Conservation (phyloP, 2,888 invertebrate species). For the Fragum fragum region DNA sequence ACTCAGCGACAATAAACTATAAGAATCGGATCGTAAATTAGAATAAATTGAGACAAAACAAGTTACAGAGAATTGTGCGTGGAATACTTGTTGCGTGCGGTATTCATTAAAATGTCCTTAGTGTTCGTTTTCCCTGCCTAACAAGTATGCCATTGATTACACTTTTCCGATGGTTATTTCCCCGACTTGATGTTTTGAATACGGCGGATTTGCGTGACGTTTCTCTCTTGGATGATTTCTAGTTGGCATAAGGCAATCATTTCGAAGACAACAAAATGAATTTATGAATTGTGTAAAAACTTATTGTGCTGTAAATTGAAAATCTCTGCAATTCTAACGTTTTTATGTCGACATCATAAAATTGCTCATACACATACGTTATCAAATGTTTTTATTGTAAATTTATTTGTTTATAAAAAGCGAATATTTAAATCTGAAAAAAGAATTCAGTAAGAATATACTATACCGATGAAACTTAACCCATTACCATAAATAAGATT, state of each 20-base stretch:
- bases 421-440: too few species aligned
- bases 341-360: too few species aligned
- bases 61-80: background rate
- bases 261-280: background rate
- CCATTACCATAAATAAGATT: too few species aligned
- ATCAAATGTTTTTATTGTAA: too few species aligned
- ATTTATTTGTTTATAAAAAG: too few species aligned
- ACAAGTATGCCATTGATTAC: conserved; percentile 14
- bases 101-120: conserved; percentile 2
- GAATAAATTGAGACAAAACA: background rate
- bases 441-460: too few species aligned
- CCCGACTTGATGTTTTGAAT: conserved; percentile 12
- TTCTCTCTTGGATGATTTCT: background rate
- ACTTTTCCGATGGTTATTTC: conserved; percentile 2
- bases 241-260: background rate
- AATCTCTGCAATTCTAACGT: too few species aligned
- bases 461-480: too few species aligned
- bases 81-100: conserved; percentile 8
- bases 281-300: background rate
- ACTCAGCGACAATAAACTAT: background rate
- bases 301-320: background rate
- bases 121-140: conserved; percentile 4
- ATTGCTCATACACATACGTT: too few species aligned
- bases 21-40: background rate
- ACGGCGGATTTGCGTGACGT: background rate